Evolutionary conservation across 2,888 invertebrate species (phyloP), one percentile per base, ranked within the genome.

Genomic region (Oasisia sp.): DNA sequence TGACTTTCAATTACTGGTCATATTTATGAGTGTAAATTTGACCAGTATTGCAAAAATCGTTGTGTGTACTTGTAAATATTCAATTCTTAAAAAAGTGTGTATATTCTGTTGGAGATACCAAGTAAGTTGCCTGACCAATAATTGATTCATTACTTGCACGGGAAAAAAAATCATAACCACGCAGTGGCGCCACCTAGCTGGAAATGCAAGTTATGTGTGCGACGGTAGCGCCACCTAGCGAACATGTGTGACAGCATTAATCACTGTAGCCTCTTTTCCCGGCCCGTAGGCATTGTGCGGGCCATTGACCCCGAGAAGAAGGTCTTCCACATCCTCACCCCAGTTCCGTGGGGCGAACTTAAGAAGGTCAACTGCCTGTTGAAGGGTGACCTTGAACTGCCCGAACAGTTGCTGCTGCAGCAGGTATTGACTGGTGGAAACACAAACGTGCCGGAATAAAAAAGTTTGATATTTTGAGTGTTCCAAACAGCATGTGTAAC

Each of bases 351-450:
- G 4, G 93, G 94, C 7, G 92, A 93, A 3, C 93, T 95, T 9
- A 90, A 91, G 11, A 91, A 93, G 74, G 95, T 95, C 44, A 96
- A 95, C 94, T 94, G 95, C 0, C 91, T 96, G 44, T 92, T 95
- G 32, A 92, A 27, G 74, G 74, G 74, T 74, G 74, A 74, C 74
- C 74, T 74, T 74, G 74, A 74, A 74, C n/a, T 74, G 74, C 74
- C 74, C 19, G 74, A 74, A 27, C 74, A 74, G 74, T 74, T 74
- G 27, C 74, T 74, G 74, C 2, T 74, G 27, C 74, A 74, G 5
- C 74, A 74, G 74, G 74, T 74, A 74, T 56, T 38, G 38, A 38
- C 50, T 50, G 50, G 9, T 50, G 50, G 50, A 50, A 50, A 50
- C 9, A 9, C 50, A 50, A 50, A 8, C 50, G 14, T 50, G 50